phyloP scores from a whole-genome alignment of 2,113 vertebrate genomes.

The Nestor notabilis region DNA sequence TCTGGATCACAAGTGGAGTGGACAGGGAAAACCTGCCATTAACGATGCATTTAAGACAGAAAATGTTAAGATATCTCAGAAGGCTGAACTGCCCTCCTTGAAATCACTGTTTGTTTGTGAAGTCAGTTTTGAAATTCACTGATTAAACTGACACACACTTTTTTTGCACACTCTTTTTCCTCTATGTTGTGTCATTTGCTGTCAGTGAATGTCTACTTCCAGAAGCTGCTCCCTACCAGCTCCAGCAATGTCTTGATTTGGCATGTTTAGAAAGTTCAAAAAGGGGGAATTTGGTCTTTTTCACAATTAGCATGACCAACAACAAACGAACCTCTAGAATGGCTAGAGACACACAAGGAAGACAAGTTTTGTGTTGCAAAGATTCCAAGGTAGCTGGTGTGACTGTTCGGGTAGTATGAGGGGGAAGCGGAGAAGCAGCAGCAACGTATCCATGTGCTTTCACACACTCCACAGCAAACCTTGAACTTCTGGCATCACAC shows the following conservation, averaged over 20 bases:
- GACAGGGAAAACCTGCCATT: not conserved
- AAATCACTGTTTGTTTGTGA: not conserved
- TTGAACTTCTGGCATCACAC: not conserved
- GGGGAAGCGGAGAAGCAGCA: not conserved
- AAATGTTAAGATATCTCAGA: not conserved
- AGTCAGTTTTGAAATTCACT: not conserved
- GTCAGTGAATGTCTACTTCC: not conserved
- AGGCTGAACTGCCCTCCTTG: not conserved
- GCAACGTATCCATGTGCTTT: not conserved
- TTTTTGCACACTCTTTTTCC: not conserved
- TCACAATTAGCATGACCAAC: not conserved
- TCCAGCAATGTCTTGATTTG: not conserved
- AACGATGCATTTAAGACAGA: not conserved
- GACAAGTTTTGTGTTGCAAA: not conserved
- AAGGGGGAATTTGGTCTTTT: not conserved
- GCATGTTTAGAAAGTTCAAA: not conserved
- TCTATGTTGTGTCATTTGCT: not conserved
- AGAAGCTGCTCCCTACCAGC: not conserved
- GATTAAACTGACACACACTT: not conserved
- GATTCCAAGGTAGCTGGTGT: not conserved
- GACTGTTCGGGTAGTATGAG: fast-evolving
- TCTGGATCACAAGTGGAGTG: not conserved
- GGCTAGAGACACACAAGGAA: not conserved
- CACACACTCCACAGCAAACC: not conserved
- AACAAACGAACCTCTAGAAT: not conserved